phyloP scores from a whole-genome alignment of 2,797 vertebrate genomes.

The Miichthys miiuy region DNA sequence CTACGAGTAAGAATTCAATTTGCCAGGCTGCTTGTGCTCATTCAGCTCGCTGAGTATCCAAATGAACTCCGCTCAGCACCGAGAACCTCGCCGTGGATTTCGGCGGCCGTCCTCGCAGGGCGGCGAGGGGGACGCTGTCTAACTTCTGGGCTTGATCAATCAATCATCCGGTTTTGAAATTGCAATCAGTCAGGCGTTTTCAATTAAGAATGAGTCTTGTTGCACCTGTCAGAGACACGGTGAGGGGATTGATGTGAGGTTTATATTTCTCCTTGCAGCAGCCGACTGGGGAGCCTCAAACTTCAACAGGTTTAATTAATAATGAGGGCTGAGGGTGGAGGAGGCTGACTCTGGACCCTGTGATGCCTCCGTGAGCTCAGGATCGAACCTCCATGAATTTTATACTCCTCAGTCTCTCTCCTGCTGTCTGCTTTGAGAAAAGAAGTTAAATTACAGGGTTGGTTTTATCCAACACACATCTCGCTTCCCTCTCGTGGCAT shows the following conservation, averaged over 20 bases:
- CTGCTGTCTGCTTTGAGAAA: not conserved
- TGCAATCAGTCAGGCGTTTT: conserved; percentile 40
- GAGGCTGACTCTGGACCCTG: conserved; percentile 1
- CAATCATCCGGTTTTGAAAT: conserved; percentile 51
- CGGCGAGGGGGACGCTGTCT: not conserved
- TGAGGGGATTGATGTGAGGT: conserved; percentile 31
- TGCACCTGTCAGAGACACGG: conserved; percentile 31
- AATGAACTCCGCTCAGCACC: conserved; percentile 30
- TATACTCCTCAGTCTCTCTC: not conserved
- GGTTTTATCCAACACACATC: not conserved
- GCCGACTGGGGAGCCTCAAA: conserved; percentile 33
- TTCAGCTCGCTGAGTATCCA: conserved; percentile 25
- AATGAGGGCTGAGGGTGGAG: conserved; percentile 24
- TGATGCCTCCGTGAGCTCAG: conserved; percentile 10
- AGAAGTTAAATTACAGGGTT: not conserved
- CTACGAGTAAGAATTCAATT: conserved; percentile 41
- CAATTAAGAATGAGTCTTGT: conserved; percentile 51
- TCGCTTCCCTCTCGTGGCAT: not conserved
- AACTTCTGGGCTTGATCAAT: conserved; percentile 45
- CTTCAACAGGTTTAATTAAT: conserved; percentile 48
- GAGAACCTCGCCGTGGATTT: not conserved
- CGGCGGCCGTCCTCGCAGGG: not conserved
- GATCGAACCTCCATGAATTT: conserved; percentile 5
- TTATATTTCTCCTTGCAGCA: conserved; percentile 37
- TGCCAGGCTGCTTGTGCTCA: conserved; percentile 44